Evolutionary conservation across 1,140 invertebrate species (phyloP), one percentile per base, ranked within the genome.

Genomic region (Drosophila sp.): DNA sequence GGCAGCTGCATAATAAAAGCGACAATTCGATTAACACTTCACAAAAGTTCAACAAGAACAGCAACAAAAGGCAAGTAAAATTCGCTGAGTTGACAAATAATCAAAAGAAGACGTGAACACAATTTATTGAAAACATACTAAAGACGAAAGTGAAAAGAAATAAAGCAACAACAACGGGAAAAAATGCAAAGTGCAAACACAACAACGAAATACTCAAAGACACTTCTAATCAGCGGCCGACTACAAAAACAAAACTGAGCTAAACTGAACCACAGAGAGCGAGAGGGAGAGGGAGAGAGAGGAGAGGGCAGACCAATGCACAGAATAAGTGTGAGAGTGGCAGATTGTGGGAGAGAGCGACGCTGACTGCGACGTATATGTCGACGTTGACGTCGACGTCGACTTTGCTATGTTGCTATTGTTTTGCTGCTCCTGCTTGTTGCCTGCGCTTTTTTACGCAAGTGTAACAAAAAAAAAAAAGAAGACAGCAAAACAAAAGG

Each of bases 81-180:
- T 58, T 46, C 74, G 81, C 82, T 82, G 81, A 81, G 61, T 87
- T 87, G 74, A 79, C 82, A 81, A 87, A 80, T 72, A 78, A 86
- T 87, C 70, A 71, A 87, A 81, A 87, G 74, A 81, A 86, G 83
- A 87, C 82, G 81, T 87, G 66, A 70, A 82, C 74, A 74, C 87
- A 89, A 78, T 78, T 78, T 86, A 86, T 82, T 82, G 75, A 89
- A 87, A 84, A 72, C 62, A 76, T 48, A 80, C 76, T 77, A 69
- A 80, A 78, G 77, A 72, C 43, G 62, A 65, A 62, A 54, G 43
- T 34, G 45, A 43, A 62, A 36, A 62, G 51, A 45, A 57, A 56
- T 11, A 69, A 36, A 56, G 58, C 59, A 41, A 59, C 57, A 41
- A 36, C 14, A 51, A 59, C 32, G 27, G 21, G 34, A 41, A 41